phyloP scores from a whole-genome alignment of 2,797 vertebrate genomes.

The Antennarius maculatus region DNA sequence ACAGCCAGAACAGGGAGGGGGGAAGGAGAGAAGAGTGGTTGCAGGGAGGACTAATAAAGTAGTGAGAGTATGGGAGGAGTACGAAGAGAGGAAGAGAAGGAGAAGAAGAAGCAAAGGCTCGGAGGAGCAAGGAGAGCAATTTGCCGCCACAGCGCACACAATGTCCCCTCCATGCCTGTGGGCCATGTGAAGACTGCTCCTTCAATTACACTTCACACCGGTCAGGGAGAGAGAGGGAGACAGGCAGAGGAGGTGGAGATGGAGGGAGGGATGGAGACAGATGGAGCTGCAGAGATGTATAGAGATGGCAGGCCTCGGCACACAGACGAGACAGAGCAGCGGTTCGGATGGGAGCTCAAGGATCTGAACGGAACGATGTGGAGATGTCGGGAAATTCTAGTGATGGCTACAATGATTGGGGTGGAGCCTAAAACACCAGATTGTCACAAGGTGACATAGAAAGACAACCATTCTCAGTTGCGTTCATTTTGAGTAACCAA shows the following conservation, averaged over 20 bases:
- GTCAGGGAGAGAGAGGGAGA: slow-evolving; percentile 67
- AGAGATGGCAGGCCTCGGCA: no score
- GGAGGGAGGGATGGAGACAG: slow-evolving; percentile 34
- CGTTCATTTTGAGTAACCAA: no score
- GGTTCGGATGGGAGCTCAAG: no score
- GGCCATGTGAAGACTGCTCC: slow-evolving; percentile 79
- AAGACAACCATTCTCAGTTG: no score
- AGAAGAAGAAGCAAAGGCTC: slow-evolving; percentile 67
- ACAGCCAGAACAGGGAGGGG: slow-evolving; percentile 4
- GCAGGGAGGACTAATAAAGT: slow-evolving; percentile 67
- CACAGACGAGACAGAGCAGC: no score
- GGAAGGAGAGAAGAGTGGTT: slow-evolving; percentile 29
- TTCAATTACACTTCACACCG: slow-evolving; percentile 81
- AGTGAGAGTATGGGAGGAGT: slow-evolving; percentile 62
- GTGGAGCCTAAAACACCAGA: no score
- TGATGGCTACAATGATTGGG: no score
- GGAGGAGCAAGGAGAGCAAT: slow-evolving; percentile 79
- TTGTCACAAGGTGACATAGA: no score
- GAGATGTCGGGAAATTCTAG: no score
- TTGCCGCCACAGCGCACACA: slow-evolving; percentile 81
- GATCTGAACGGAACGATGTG: no score
- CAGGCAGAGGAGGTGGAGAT: slow-evolving; percentile 36
- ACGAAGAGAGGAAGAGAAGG: slow-evolving; percentile 56
- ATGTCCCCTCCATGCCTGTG: slow-evolving; percentile 79
- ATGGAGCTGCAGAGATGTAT: slow-evolving; percentile 10